A percentile compares a stretch with the other conserved stretches of the same genome.
Conservation (phyloP, 2,797 vertebrate genomes). For the Enteromius viviparus region DNA sequence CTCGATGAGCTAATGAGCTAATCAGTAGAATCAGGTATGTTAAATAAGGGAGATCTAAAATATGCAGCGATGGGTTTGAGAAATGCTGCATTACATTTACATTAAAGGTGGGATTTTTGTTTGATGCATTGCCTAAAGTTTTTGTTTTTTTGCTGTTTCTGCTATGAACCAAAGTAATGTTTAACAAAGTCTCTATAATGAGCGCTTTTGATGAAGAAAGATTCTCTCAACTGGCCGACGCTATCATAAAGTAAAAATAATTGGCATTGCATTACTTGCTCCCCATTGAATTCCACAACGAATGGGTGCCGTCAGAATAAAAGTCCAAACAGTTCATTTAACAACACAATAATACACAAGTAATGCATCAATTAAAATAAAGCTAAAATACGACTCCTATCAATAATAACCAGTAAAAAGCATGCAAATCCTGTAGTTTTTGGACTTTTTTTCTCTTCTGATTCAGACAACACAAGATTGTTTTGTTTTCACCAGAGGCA, state of each 20-base stretch:
- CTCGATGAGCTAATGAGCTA: not conserved
- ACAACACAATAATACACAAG: not conserved
- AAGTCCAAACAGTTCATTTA: not conserved
- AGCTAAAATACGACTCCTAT: not conserved
- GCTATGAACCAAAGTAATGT: not conserved
- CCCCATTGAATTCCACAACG: not conserved
- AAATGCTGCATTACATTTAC: not conserved
- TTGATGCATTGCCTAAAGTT: not conserved
- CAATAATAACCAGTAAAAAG: no score
- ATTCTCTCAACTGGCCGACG: not conserved
- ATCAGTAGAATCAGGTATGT: conserved; percentile 7
- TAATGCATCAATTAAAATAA: not conserved
- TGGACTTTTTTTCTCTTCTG: not conserved
- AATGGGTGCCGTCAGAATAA: not conserved
- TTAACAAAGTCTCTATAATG: not conserved
- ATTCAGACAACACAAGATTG: not conserved
- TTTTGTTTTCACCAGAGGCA: not conserved
- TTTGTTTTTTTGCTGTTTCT: not conserved
- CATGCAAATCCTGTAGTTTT: no score
- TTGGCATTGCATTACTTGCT: not conserved
- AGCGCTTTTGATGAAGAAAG: not conserved
- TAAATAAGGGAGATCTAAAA: conserved; percentile 1
- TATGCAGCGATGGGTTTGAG: not conserved
- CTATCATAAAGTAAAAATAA: no score
- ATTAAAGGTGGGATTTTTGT: not conserved